Evolutionary conservation across 2,797 vertebrate genomes (phyloP).

Genomic region (Mus caroli): DNA sequence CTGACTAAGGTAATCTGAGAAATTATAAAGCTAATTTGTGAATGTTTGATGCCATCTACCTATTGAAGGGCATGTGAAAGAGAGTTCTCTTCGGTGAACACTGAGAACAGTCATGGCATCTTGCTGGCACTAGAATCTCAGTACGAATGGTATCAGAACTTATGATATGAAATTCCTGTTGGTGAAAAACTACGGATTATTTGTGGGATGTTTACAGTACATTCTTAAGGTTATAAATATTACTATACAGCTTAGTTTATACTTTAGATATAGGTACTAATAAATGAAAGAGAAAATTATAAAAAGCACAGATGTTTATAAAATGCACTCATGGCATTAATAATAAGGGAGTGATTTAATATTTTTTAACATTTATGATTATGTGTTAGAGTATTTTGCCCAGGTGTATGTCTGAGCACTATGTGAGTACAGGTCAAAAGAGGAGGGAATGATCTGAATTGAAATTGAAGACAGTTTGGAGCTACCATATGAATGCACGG

Average conservation of each 20-base stretch:
- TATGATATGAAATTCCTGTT: neutral
- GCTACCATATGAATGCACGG: neutral
- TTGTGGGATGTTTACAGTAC: neutral
- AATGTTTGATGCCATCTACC: neutral
- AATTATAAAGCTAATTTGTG: too few species aligned
- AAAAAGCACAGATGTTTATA: neutral
- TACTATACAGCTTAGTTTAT: neutral
- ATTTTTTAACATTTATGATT: neutral
- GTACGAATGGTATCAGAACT: neutral
- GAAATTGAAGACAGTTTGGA: neutral
- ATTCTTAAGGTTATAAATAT: neutral
- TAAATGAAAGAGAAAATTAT: neutral
- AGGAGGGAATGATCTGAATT: too few species aligned
- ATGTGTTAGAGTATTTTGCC: neutral
- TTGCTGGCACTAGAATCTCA: neutral
- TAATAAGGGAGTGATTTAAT: neutral
- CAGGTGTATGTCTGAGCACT: neutral
- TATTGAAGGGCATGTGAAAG: neutral
- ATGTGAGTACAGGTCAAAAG: neutral
- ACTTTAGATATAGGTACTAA: neutral
- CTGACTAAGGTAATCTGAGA: neutral
- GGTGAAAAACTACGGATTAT: neutral
- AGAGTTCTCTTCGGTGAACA: neutral
- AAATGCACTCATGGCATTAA: neutral
- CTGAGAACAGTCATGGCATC: neutral